A percentile compares a stretch with the other conserved stretches of the same genome.
These are phyloP conservation scores for Rhamphomyia laevipes DNA, from an alignment of 2,888 invertebrate species.

Conservation along the genomic window DNA sequence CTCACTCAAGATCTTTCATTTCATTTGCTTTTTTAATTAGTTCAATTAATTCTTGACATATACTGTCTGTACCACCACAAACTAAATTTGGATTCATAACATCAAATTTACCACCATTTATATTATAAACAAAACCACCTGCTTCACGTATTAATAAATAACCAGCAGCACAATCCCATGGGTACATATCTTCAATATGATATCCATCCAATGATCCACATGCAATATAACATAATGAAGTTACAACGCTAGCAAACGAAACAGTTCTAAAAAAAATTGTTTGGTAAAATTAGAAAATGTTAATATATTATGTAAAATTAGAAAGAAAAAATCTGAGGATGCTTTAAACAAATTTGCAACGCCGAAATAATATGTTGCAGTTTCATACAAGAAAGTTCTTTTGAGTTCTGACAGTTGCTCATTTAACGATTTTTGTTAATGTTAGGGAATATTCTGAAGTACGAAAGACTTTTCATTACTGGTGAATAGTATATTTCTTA, in stretches of 20 bases:
- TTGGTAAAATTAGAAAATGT: too few species aligned
- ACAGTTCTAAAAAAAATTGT: slow-evolving; percentile 34
- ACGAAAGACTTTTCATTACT: too few species aligned
- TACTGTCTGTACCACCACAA: slow-evolving; percentile 39
- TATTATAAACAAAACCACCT: slow-evolving; percentile 57
- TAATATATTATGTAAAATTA: too few species aligned
- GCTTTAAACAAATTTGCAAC: too few species aligned
- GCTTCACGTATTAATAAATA: slow-evolving; percentile 62
- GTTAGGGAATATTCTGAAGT: too few species aligned
- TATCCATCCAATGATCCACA: slow-evolving; percentile 55
- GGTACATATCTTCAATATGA: slow-evolving; percentile 57
- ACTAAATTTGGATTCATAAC: slow-evolving; percentile 39
- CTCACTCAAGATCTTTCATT: not conserved
- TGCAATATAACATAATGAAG: slow-evolving; percentile 60
- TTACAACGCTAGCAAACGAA: slow-evolving; percentile 56
- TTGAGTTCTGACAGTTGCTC: too few species aligned
- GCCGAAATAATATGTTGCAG: too few species aligned
- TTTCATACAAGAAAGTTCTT: too few species aligned
- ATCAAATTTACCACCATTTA: slow-evolving; percentile 42
- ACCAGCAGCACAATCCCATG: slow-evolving; percentile 72
- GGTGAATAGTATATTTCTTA: too few species aligned
- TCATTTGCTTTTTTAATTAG: slow-evolving; percentile 42
- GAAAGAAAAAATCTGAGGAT: too few species aligned
- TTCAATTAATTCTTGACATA: slow-evolving; percentile 40
- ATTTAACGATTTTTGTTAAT: too few species aligned